Evolutionary conservation across 2,113 vertebrate genomes (phyloP).

Genomic region (Phycodurus eques): DNA sequence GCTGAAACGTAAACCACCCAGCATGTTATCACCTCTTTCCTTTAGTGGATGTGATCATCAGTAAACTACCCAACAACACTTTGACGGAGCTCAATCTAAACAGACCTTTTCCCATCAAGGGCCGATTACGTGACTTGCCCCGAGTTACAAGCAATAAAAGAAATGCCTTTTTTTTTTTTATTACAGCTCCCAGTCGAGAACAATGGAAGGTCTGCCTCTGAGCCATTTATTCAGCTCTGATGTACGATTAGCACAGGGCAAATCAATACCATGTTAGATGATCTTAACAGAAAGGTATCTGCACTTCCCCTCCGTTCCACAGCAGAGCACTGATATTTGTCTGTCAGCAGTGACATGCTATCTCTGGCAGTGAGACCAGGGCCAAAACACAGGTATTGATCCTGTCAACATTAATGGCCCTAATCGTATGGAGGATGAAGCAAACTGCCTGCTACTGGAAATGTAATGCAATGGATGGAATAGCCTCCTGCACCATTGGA

Average conservation of each 20-base stretch:
- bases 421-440: conserved; percentile 86
- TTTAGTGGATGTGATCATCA: conserved; percentile 48
- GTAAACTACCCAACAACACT: conserved; percentile 55
- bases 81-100: conserved; percentile 79
- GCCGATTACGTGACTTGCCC: conserved; percentile 91
- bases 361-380: conserved; percentile 90
- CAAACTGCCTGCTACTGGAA: conserved; percentile 80
- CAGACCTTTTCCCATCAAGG: conserved; percentile 84
- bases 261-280: conserved; percentile 96
- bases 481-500: conserved; percentile 22
- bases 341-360: conserved; percentile 96
- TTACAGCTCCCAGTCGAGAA: conserved; percentile 96
- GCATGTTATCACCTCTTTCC: conserved; percentile 26
- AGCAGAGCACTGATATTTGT: conserved; percentile 93
- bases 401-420: conserved; percentile 96
- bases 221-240: conserved; percentile 99
- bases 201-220: conserved; percentile 93
- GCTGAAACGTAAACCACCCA: conserved; percentile 11
- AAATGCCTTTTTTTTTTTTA: conserved; percentile 92
- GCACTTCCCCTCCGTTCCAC: conserved; percentile 61
- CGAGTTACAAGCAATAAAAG: conserved; percentile 90
- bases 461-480: conserved; percentile 68
- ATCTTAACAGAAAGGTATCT: conserved; percentile 62
- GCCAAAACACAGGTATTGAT: conserved; percentile 98
- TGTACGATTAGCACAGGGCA: conserved; percentile 95